Evolutionary conservation across 2,888 invertebrate species (phyloP).

Genomic region (Toxonevra muliebris): DNA sequence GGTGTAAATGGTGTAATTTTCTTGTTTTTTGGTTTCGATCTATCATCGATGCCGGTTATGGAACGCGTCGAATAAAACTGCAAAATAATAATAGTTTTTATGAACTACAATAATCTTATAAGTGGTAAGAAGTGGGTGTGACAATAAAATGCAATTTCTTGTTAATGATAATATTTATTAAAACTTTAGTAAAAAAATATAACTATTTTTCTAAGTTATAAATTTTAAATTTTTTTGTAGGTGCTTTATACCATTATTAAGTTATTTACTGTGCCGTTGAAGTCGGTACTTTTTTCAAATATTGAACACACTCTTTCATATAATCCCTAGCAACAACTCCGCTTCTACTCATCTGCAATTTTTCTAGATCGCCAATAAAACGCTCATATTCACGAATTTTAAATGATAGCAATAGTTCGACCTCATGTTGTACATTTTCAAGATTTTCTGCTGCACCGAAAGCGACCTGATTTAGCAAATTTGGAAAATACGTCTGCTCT

Average conservation of each 20-base stretch:
- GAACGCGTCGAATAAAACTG: conserved; percentile 54
- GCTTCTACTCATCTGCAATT: conserved; percentile 50
- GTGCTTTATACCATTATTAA: too few relatives aligned
- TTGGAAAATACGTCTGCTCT: conserved; percentile 56
- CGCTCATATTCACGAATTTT: conserved; percentile 56
- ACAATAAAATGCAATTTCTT: too few relatives aligned
- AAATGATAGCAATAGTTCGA: conserved; percentile 46
- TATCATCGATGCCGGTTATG: conserved; percentile 36
- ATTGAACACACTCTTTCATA: conserved; percentile 50
- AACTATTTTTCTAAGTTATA: neutral
- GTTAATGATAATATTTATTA: too few relatives aligned
- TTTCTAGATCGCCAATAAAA: conserved; percentile 46
- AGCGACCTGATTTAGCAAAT: conserved; percentile 62
- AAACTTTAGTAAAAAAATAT: conserved; percentile 18
- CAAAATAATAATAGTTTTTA: conserved; percentile 35
- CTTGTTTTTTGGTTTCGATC: conserved; percentile 42
- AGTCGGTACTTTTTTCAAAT: conserved; percentile 35
- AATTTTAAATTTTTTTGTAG: too few relatives aligned
- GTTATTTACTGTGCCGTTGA: too few relatives aligned
- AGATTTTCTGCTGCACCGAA: conserved; percentile 56
- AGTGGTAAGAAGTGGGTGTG: too few relatives aligned
- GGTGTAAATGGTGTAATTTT: conserved; percentile 56
- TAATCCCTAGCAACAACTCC: conserved; percentile 50
- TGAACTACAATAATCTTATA: neutral
- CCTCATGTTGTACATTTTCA: conserved; percentile 48